These are phyloP conservation scores for Platygyra sinensis DNA, from an alignment of 64 coral and sea anemone species.

Conservation along the genomic window DNA sequence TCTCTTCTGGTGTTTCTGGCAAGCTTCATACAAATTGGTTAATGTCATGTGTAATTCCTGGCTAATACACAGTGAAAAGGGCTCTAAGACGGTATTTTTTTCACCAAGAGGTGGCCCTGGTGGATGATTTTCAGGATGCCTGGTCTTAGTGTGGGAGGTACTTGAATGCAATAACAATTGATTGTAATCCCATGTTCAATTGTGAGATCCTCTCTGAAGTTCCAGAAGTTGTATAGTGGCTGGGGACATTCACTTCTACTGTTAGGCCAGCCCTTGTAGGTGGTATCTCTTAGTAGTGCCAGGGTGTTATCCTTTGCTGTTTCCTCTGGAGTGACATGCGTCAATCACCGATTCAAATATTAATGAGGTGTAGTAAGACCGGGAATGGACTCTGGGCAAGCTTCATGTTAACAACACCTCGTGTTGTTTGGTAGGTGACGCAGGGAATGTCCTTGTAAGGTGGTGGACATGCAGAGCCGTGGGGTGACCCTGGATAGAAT, in stretches of 20 bases:
- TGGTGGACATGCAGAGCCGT: constrained; percentile 51
- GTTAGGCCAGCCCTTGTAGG: constrained; percentile 65
- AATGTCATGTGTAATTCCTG: constrained; percentile 62
- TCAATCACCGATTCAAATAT: no score
- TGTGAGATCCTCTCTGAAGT: constrained; percentile 60
- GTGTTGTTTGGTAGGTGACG: background rate
- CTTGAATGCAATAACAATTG: constrained; percentile 34
- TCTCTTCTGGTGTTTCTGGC: background rate
- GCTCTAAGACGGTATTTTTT: constrained; percentile 68
- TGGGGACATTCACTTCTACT: constrained; percentile 57
- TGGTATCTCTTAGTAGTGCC: constrained; percentile 11
- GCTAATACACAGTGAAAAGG: constrained; percentile 50
- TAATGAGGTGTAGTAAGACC: no score
- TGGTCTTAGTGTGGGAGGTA: constrained; percentile 36
- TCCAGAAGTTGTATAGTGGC: constrained; percentile 63
- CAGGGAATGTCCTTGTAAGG: constrained; percentile 34
- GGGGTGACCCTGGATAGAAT: constrained; percentile 56
- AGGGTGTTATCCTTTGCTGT: constrained; percentile 2
- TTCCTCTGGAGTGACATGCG: no score
- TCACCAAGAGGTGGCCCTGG: constrained; percentile 58
- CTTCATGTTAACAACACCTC: no score
- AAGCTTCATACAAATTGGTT: constrained; percentile 20
- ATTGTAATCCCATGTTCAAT: constrained; percentile 57
- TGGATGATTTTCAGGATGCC: constrained; percentile 59
- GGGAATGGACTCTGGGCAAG: no score